Conservation (phyloP, 2,888 invertebrate species). For the Macrosiphum euphorbiae region DNA sequence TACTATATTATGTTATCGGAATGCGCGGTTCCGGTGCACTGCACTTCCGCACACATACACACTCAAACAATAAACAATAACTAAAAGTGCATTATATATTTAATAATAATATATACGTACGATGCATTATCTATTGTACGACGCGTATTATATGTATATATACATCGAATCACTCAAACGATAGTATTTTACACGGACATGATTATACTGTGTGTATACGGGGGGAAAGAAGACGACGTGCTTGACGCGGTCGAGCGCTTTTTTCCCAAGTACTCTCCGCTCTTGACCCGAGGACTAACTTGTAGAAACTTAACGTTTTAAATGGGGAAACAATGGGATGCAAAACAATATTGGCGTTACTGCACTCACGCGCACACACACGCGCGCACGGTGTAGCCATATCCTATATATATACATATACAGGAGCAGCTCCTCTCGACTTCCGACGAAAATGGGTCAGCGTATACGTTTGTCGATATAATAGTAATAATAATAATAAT, state of each 20-base stretch:
- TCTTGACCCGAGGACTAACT: neutral
- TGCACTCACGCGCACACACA: neutral
- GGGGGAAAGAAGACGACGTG: too few species aligned
- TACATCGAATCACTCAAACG: neutral
- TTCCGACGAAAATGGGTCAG: too few species aligned
- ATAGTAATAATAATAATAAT: too few species aligned
- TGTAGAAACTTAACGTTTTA: slow-evolving; percentile 24
- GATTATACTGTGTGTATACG: neutral
- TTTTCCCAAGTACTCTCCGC: neutral
- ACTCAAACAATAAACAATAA: neutral
- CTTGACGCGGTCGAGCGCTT: neutral
- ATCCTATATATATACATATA: too few species aligned
- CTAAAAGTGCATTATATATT: slow-evolving; percentile 3
- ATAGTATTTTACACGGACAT: neutral
- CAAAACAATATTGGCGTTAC: slow-evolving; percentile 14
- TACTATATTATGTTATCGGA: too few species aligned
- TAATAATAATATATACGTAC: neutral
- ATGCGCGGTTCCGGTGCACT: neutral
- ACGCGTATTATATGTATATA: too few species aligned
- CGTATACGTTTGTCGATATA: too few species aligned
- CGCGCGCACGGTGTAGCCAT: neutral
- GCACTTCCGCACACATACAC: neutral
- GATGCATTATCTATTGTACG: neutral
- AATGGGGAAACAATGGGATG: slow-evolving; percentile 22
- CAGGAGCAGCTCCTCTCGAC: too few species aligned